phyloP scores from a whole-genome alignment of 2,888 invertebrate genomes.

The Tenthredo amoena region DNA sequence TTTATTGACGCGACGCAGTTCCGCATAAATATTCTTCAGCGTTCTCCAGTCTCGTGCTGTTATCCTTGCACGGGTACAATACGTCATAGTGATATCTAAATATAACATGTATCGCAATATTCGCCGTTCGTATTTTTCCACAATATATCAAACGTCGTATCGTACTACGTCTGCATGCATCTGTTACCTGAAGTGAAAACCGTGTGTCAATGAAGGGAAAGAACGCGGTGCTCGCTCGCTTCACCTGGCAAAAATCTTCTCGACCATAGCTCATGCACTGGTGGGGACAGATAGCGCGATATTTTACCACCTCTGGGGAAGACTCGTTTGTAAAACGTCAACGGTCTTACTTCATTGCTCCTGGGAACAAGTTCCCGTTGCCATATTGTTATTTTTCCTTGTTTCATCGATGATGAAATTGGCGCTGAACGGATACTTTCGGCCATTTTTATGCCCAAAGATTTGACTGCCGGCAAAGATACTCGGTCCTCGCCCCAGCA shows the following conservation, averaged over 20 bases:
- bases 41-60: not conserved
- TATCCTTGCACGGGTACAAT: too few species aligned
- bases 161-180: not conserved
- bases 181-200: not conserved
- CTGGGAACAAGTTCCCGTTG: not conserved
- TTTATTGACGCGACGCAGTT: not conserved
- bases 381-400: not conserved
- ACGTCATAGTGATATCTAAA: not conserved
- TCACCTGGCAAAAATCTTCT: not conserved
- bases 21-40: not conserved
- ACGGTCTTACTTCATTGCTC: slow-evolving; percentile 9
- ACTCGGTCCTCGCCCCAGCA: too few species aligned
- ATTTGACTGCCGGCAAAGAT: too few species aligned
- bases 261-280: not conserved
- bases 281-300: not conserved
- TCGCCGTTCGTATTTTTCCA: not conserved
- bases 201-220: not conserved
- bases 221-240: not conserved
- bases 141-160: not conserved
- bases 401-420: too few species aligned
- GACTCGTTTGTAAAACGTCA: slow-evolving; percentile 19
- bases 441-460: too few species aligned
- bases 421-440: too few species aligned
- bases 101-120: not conserved
- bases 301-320: not conserved